Conservation (phyloP, 2,113 vertebrate genomes). For the Marcusenius ussheri region DNA sequence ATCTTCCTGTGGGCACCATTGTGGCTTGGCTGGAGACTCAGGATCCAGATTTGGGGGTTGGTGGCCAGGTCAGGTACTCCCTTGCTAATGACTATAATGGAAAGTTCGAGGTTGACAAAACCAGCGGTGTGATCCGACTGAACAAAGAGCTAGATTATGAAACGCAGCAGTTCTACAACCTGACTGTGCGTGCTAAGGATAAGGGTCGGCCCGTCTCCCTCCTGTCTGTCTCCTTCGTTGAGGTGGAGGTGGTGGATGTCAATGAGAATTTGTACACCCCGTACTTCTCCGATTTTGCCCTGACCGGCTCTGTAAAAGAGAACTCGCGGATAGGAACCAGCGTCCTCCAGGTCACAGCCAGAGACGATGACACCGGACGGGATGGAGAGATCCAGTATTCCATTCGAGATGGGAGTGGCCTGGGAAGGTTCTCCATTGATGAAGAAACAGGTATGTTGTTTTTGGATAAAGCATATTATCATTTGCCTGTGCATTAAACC, state of each 20-base stretch:
- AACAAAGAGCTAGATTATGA: constrained; percentile 88
- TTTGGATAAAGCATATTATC: neutral
- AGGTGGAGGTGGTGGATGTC: constrained; percentile 93
- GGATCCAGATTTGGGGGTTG: constrained; percentile 83
- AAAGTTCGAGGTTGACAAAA: constrained; percentile 83
- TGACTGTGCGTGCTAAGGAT: constrained; percentile 88
- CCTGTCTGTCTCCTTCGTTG: constrained; percentile 83
- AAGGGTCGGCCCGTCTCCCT: constrained; percentile 86
- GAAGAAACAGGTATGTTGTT: constrained; percentile 83
- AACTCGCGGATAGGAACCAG: constrained; percentile 83
- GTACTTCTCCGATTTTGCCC: constrained; percentile 82
- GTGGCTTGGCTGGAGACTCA: constrained; percentile 92
- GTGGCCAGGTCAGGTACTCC: constrained; percentile 87
- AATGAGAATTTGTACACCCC: constrained; percentile 92
- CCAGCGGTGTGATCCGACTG: constrained; percentile 82
- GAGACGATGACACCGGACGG: constrained; percentile 79
- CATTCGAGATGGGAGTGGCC: constrained; percentile 86
- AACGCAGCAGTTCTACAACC: constrained; percentile 92
- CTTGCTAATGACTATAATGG: constrained; percentile 83
- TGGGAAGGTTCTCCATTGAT: constrained; percentile 88
- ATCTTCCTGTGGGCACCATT: constrained; percentile 84
- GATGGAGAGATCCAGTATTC: constrained; percentile 94
- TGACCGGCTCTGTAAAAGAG: constrained; percentile 80
- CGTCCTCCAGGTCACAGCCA: constrained; percentile 78
- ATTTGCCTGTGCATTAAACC: neutral